Evolutionary conservation across 2,888 invertebrate genomes (phyloP).

Genomic region (Amblyteles armatorius): DNA sequence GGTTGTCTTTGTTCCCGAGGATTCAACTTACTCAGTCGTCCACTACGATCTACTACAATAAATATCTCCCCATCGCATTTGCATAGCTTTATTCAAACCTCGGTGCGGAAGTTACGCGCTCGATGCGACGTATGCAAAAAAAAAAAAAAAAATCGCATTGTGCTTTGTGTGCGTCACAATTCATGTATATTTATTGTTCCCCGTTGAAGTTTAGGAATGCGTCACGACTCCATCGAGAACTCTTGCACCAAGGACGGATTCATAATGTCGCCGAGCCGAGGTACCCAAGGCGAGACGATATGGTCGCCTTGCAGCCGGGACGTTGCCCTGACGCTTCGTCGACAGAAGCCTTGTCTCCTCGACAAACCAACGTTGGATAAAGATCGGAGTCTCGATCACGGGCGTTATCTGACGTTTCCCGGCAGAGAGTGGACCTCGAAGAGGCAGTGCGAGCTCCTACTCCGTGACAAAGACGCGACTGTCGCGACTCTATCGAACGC

Average conservation of each 20-base stretch:
- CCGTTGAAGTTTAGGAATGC: conserved; percentile 90
- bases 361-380: conserved; percentile 86
- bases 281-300: conserved; percentile 91
- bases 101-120: neutral
- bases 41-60: no score
- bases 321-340: conserved; percentile 85
- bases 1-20: no score
- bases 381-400: conserved; percentile 86
- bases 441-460: conserved; percentile 90
- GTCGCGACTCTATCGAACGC: conserved; percentile 84
- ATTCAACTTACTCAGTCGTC: no score
- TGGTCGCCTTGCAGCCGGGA: conserved; percentile 92
- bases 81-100: conserved; percentile 24
- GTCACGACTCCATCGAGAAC: conserved; percentile 91
- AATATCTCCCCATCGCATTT: no score
- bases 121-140: neutral
- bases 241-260: conserved; percentile 91
- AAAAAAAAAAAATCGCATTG: neutral
- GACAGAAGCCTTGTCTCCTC: conserved; percentile 85
- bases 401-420: conserved; percentile 87
- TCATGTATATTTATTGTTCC: conserved; percentile 29
- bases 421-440: conserved; percentile 91
- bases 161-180: neutral
- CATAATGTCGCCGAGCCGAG: conserved; percentile 93
- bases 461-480: conserved; percentile 89